Conservation (phyloP, 2,797 vertebrate genomes). For the Emydoidea blandingii region DNA sequence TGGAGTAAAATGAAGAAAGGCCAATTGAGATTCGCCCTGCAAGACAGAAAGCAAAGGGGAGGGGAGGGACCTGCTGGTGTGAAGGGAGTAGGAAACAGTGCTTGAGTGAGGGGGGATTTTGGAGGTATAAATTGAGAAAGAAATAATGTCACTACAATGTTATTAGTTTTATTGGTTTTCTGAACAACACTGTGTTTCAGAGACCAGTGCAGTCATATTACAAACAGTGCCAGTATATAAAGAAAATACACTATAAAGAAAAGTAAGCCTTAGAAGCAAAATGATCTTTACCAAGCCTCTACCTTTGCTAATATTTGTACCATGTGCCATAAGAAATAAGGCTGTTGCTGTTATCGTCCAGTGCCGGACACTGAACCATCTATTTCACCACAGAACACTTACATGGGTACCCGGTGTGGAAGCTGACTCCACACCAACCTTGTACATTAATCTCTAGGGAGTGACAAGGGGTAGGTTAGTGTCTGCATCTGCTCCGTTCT, state of each 20-base stretch:
- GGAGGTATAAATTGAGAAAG: background rate
- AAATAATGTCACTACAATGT: background rate
- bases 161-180: background rate
- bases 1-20: background rate
- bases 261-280: background rate
- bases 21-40: background rate
- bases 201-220: background rate
- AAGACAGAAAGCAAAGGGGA: background rate
- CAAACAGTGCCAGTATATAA: background rate
- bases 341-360: background rate
- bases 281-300: background rate
- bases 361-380: background rate
- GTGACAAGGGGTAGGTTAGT: background rate
- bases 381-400: background rate
- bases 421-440: background rate
- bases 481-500: background rate
- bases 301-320: background rate
- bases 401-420: fast-evolving
- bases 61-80: background rate
- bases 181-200: background rate
- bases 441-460: background rate
- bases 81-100: background rate
- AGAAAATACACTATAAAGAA: background rate
- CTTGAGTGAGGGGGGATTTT: background rate
- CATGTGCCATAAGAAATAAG: background rate